phyloP scores from a whole-genome alignment of 1,140 invertebrate genomes.

The Heliconius hermathena region DNA sequence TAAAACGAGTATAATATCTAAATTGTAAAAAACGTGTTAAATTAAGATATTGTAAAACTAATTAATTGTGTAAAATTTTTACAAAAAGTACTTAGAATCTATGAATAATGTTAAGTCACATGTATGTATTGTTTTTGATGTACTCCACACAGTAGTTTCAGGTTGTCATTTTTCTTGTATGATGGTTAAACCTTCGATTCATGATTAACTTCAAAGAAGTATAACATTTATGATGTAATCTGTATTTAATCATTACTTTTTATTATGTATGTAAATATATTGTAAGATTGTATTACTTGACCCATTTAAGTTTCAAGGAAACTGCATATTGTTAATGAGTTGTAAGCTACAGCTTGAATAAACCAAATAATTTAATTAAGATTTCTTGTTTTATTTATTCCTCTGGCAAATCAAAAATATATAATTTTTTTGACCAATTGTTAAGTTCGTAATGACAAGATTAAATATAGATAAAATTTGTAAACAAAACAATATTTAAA shows the following conservation, averaged over 20 bases:
- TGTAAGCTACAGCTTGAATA: conserved; percentile 75
- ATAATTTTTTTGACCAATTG: too few relatives aligned
- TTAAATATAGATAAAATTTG: not conserved
- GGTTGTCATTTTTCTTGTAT: conserved; percentile 33
- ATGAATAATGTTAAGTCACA: conserved; percentile 13
- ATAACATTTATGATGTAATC: conserved; percentile 44
- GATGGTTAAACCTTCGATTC: conserved; percentile 23
- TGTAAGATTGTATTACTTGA: conserved; percentile 55
- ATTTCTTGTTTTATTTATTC: conserved; percentile 38
- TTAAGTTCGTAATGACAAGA: too few relatives aligned
- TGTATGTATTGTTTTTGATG: conserved; percentile 21
- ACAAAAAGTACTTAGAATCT: conserved; percentile 31
- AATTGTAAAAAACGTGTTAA: conserved; percentile 40
- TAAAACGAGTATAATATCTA: conserved; percentile 27
- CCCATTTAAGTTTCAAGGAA: conserved; percentile 70
- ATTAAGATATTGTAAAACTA: conserved; percentile 44
- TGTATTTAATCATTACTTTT: conserved; percentile 45
- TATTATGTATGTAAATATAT: conserved; percentile 58
- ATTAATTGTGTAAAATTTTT: conserved; percentile 44
- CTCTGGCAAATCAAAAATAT: too few relatives aligned
- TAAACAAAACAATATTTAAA: too few relatives aligned
- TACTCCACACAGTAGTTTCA: conserved; percentile 29
- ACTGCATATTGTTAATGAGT: conserved; percentile 72
- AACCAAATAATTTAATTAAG: conserved; percentile 65
- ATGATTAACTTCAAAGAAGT: conserved; percentile 51